Evolutionary conservation across 2,113 vertebrate genomes (phyloP).

Genomic region (Serilophus lunatus): DNA sequence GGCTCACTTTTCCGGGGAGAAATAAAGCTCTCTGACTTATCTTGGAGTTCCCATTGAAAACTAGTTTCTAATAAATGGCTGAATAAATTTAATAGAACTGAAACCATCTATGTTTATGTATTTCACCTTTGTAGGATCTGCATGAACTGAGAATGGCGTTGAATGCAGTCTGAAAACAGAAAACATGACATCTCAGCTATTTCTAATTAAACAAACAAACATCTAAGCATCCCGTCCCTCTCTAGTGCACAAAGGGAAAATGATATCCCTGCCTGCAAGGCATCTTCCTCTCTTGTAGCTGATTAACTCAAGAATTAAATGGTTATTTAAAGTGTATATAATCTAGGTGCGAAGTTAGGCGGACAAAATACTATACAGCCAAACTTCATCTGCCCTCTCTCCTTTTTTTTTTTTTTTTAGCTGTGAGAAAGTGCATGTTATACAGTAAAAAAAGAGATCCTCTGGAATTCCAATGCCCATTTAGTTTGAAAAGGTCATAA

Average conservation of each 20-base stretch:
- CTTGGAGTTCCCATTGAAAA: neutral
- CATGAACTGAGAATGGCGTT: conserved; percentile 18
- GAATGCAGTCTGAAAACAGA: conserved; percentile 63
- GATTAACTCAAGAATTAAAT: neutral
- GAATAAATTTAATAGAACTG: neutral
- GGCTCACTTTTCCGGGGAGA: neutral
- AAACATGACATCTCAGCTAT: neutral
- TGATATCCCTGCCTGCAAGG: neutral
- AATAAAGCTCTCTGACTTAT: neutral
- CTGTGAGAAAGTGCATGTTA: neutral
- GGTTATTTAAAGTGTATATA: neutral
- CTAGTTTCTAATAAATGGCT: neutral
- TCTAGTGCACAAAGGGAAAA: neutral
- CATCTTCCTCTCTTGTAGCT: neutral
- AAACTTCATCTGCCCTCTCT: neutral
- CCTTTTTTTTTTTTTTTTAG: neutral
- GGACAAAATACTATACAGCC: neutral
- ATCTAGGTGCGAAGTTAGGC: neutral
- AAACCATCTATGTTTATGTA: neutral
- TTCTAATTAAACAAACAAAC: neutral
- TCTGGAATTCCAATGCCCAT: conserved; percentile 19
- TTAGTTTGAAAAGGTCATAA: conserved; percentile 58
- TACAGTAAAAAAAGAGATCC: conserved; percentile 5
- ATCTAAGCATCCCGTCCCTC: neutral
- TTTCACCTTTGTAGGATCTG: conserved; percentile 9